A percentile compares a stretch with the other conserved stretches of the same genome.
phyloP scores from a whole-genome alignment of 2,797 vertebrate genomes.

The Jordanella pulchra region DNA sequence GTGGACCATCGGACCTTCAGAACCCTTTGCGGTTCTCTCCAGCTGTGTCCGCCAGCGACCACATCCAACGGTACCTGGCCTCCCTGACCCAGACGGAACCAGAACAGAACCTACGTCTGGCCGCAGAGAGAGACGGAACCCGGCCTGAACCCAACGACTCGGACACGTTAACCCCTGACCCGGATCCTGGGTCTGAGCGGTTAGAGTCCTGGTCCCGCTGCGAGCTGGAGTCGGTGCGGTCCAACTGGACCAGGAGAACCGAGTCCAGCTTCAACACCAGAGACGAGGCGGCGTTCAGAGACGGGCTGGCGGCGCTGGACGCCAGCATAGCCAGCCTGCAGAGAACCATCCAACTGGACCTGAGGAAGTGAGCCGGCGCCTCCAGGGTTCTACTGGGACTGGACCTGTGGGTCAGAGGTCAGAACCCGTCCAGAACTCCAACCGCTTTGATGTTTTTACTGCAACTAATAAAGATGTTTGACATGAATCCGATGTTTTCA shows the following conservation, averaged over 20 bases:
- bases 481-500: too few relatives aligned
- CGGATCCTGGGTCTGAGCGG: background rate
- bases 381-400: too few relatives aligned
- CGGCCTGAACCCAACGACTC: background rate
- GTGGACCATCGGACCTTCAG: background rate
- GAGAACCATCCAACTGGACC: constrained; percentile 82
- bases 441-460: too few relatives aligned
- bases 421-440: too few relatives aligned
- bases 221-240: constrained; percentile 75
- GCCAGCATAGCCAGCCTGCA: constrained; percentile 90
- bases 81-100: constrained; percentile 37
- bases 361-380: constrained; percentile 81
- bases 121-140: constrained; percentile 14
- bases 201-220: constrained; percentile 68
- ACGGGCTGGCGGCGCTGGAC: constrained; percentile 89
- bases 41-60: constrained; percentile 17
- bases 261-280: constrained; percentile 87
- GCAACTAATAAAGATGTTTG: too few relatives aligned
- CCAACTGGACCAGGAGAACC: constrained; percentile 84
- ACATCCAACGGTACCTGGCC: constrained; percentile 58
- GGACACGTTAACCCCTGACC: background rate
- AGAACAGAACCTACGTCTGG: background rate
- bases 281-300: constrained; percentile 89
- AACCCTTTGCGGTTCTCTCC: background rate
- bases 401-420: too few relatives aligned